Evolutionary conservation across 2,797 vertebrate species (phyloP).

Genomic region (Coranthus polyacanthus): DNA sequence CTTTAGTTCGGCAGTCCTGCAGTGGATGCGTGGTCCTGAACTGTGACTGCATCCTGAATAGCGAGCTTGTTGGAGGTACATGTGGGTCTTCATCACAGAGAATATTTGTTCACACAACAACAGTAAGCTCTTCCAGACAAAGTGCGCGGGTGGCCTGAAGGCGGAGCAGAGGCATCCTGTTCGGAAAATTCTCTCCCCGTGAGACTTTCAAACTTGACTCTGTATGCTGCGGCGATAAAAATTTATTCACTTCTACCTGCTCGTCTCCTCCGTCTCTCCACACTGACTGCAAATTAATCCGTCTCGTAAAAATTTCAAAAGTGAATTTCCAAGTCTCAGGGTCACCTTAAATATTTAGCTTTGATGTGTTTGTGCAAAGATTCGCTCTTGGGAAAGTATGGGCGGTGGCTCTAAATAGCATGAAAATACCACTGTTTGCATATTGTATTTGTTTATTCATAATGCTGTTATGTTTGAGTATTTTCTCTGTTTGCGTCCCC

Average conservation of each 20-base stretch:
- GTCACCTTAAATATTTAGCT: constrained; percentile 27
- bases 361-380: constrained; percentile 15
- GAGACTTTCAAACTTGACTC: constrained; percentile 46
- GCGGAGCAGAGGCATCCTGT: constrained; percentile 38
- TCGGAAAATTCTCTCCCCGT: constrained; percentile 45
- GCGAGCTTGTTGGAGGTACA: constrained; percentile 16
- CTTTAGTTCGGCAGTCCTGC: constrained; percentile 2
- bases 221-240: constrained; percentile 30
- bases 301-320: constrained; percentile 40
- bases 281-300: constrained; percentile 47
- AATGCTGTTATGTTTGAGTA: constrained; percentile 18
- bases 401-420: background rate
- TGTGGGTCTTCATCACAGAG: constrained; percentile 32
- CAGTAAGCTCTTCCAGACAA: constrained; percentile 21
- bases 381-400: constrained; percentile 7
- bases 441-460: constrained; percentile 20
- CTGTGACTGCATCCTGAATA: background rate
- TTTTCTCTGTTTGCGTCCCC: constrained; percentile 16
- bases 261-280: constrained; percentile 34
- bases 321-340: constrained; percentile 38
- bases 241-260: constrained; percentile 53
- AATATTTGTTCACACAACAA: constrained; percentile 36
- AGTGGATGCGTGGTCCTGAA: background rate
- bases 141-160: constrained; percentile 40
- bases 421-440: constrained; percentile 11